Percentiles rank a stretch among this genome's conserved stretches.
Conservation (phyloP, 2,888 invertebrate genomes). For the Dendrolimus houi region DNA sequence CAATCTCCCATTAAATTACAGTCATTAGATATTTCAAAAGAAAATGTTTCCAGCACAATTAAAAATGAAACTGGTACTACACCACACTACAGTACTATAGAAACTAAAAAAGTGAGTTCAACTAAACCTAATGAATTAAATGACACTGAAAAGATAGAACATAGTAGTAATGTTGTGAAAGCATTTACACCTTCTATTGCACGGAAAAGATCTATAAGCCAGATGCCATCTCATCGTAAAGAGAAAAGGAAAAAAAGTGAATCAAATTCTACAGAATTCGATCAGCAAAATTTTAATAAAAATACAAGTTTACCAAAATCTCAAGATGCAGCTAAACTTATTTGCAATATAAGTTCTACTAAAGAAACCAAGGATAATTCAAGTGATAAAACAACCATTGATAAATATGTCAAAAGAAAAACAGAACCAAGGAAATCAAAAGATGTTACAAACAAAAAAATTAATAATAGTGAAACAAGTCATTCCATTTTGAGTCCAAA, state of each 20-base stretch:
- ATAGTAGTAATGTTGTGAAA: not conserved
- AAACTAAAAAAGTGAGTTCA: slow-evolving; percentile 1
- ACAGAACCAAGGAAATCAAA: slow-evolving; percentile 33
- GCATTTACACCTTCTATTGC: slow-evolving; percentile 26
- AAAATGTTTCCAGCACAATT: not conserved
- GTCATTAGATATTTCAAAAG: slow-evolving; percentile 1
- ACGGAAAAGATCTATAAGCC: slow-evolving; percentile 56
- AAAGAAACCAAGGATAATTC: slow-evolving; percentile 35
- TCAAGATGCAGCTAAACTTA: slow-evolving; percentile 32
- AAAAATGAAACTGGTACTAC: slow-evolving; percentile 9
- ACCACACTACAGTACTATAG: slow-evolving; percentile 11
- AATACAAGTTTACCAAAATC: slow-evolving; percentile 35
- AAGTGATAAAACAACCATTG: slow-evolving; percentile 44
- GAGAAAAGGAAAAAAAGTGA: slow-evolving; percentile 67
- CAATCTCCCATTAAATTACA: slow-evolving; percentile 26
- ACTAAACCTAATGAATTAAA: slow-evolving; percentile 10
- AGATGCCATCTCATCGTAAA: slow-evolving; percentile 62
- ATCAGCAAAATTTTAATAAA: slow-evolving; percentile 30
- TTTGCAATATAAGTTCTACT: slow-evolving; percentile 35
- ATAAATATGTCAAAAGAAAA: slow-evolving; percentile 64
- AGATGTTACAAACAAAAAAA: slow-evolving; percentile 31
- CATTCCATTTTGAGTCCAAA: slow-evolving; percentile 45
- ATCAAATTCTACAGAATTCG: slow-evolving; percentile 20
- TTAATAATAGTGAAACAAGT: slow-evolving; percentile 36
- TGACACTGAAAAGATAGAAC: slow-evolving; percentile 9